Base-by-base conservation (phyloP, 2,113 vertebrate species). In the Stigmatopora argus region DNA sequence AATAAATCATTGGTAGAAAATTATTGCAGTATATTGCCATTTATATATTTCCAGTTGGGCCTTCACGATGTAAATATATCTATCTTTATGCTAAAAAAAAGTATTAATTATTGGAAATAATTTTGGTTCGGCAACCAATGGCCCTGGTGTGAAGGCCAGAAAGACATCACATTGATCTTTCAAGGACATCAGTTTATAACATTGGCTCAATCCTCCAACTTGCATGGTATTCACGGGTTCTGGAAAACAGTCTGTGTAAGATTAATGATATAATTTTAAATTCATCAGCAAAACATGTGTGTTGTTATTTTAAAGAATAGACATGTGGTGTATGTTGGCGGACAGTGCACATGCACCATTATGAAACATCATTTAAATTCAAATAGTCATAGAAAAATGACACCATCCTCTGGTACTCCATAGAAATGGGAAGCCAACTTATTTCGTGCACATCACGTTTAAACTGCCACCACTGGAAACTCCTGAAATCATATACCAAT, bases 361-460 rank as follows among this genome's bases (percentile, higher is more conserved):
- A 82, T 83, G 59, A 65, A 52, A 57, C 77, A 80, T 57, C 77
- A 80, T 78, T 63, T n/a, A n/a, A n/a, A n/a, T n/a, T 78, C 59
- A 67, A 17, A 21, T 2, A 56, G 64, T 57, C 13, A 13, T 57
- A 55, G 38, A 69, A 51, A 75, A 48, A 41, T 71, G 63, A 70
- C 56, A 55, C 21, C 5, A 31, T 55, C 19, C 71, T 80, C 72
- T n/a, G 4, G 23, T 55, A 19, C 71, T 80, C 72, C 60, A 13
- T 51, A 45, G 77, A 84, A 86, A 85, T 75, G 80, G 80, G 86
- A 86, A 88, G 64, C 64, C 47, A 38, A 26, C 15, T 49, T 34
- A 62, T 53, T 15, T 31, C 23, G 55, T 38, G 44, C 23, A 12
- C 8, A 1, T 31, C 67, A 48, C 48, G 68, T 8, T 64, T 18